Evolutionary conservation across 2,888 invertebrate species (phyloP).

Genomic region (Cataglyphis cursor): DNA sequence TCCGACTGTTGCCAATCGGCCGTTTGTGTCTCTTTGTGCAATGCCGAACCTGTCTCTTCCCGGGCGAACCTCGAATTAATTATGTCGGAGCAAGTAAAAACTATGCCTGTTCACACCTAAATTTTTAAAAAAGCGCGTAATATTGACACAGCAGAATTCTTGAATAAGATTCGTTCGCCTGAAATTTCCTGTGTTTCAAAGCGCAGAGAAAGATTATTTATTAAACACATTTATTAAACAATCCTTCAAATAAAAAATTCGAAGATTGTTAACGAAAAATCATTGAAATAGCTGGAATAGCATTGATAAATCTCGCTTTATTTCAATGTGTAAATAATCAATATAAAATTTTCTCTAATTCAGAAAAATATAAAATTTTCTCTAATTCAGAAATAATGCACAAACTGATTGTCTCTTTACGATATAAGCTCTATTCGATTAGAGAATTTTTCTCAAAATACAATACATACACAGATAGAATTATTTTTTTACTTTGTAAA

Average conservation of each 20-base stretch:
- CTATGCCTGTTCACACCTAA: slow-evolving; percentile 42
- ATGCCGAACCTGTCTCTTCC: slow-evolving; percentile 54
- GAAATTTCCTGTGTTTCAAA: neutral
- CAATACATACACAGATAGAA: neutral
- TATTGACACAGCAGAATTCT: slow-evolving; percentile 30
- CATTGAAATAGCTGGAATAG: neutral
- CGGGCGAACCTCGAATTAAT: slow-evolving; percentile 64
- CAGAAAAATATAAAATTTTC: neutral
- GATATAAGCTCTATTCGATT: neutral
- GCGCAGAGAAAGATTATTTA: neutral
- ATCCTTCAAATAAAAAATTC: neutral
- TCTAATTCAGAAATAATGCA: neutral
- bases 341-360: neutral
- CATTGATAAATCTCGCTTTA: neutral
- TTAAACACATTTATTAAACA: slow-evolving; percentile 11
- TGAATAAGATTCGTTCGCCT: neutral
- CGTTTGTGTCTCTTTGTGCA: slow-evolving; percentile 63
- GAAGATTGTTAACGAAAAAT: neutral
- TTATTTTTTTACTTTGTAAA: slow-evolving; percentile 4
- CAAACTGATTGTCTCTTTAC: neutral
- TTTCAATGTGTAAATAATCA: neutral
- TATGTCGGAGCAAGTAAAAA: slow-evolving; percentile 57
- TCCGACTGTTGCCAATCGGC: slow-evolving; percentile 75
- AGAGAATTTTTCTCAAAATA: neutral
- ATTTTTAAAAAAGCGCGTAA: neutral